phyloP scores from a whole-genome alignment of 1,140 invertebrate species.

The Asbolus verrucosus region DNA sequence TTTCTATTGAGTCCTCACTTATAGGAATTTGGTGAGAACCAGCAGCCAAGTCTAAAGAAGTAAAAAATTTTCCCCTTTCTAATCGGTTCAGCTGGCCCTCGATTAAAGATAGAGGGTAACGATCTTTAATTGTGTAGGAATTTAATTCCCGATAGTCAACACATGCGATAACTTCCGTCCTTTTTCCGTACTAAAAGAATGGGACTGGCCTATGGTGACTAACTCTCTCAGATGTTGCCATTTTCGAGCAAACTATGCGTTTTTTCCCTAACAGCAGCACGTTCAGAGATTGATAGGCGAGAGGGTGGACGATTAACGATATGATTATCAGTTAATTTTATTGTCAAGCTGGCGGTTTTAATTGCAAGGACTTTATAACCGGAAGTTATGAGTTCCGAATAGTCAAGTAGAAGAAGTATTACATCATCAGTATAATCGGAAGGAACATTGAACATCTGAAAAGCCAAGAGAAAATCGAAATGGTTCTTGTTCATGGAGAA shows the following conservation, averaged over 20 bases:
- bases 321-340: conserved; percentile 7
- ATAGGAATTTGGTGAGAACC: conserved; percentile 58
- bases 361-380: conserved; percentile 12
- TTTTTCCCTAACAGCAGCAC: not conserved
- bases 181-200: conserved; percentile 57
- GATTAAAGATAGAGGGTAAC: conserved; percentile 55
- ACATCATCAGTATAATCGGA: not conserved
- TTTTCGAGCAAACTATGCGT: not conserved
- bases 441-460: not conserved
- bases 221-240: conserved; percentile 25
- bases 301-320: not conserved
- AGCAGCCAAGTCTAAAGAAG: conserved; percentile 53
- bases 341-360: not conserved
- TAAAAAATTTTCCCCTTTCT: conserved; percentile 52
- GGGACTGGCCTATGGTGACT: conserved; percentile 61
- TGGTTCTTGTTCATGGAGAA: too few species aligned
- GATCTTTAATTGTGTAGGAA: conserved; percentile 52
- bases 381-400: not conserved
- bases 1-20: conserved; percentile 59
- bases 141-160: conserved; percentile 58
- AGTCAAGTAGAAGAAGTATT: not conserved
- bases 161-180: conserved; percentile 53
- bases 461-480: too few species aligned
- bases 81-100: conserved; percentile 62
- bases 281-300: not conserved